Evolutionary conservation across 2,113 vertebrate genomes (phyloP).

Genomic region (Ciconia boyciana): DNA sequence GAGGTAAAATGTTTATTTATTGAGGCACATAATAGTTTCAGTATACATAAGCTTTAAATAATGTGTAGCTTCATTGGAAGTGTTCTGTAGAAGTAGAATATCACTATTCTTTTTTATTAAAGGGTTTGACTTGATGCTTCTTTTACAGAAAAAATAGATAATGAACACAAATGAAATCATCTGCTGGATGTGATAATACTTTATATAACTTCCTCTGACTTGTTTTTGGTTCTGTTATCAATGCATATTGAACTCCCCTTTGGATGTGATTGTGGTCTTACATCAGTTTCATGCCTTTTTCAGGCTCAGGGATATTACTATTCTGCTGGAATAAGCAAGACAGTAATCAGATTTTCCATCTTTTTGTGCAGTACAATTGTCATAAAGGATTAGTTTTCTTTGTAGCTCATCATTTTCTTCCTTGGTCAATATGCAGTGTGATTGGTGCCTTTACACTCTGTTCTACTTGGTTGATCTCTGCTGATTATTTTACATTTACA

Average conservation of each 20-base stretch:
- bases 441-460: not conserved
- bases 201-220: not conserved
- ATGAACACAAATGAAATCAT: not conserved
- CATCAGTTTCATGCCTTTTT: not conserved
- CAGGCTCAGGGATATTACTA: not conserved
- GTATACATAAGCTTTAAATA: not conserved
- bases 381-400: not conserved
- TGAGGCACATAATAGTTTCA: not conserved
- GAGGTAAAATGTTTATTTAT: not conserved
- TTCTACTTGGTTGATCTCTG: not conserved
- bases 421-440: not conserved
- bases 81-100: not conserved
- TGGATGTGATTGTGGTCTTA: not conserved
- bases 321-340: not conserved
- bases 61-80: not conserved
- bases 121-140: not conserved
- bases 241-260: not conserved
- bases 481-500: not conserved
- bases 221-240: not conserved
- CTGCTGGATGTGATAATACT: not conserved
- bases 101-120: not conserved
- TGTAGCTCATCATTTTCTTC: not conserved
- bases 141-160: not conserved
- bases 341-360: not conserved
- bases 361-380: not conserved